Base-by-base conservation (phyloP, 1,140 invertebrate genomes). In the Acromyrmex heyeri region DNA sequence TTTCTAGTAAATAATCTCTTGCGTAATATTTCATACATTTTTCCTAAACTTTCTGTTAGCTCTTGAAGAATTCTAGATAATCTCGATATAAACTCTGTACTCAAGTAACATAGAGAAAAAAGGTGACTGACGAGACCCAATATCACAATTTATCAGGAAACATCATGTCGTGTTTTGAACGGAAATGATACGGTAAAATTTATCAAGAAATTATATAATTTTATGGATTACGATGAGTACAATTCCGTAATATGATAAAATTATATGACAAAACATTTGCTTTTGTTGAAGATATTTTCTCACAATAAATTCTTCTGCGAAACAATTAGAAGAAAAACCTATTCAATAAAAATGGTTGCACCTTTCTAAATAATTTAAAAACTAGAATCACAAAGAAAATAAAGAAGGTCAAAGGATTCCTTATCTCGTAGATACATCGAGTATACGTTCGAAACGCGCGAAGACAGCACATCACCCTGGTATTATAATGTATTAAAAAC, bases 401-500 rank as follows among this genome's bases (percentile, higher is more conserved):
- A 7, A 10, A 10, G 7, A 73, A 61, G 53, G 24, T 61, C 50
- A 73, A 82, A 82, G 38, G n/a, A 27, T 24, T 73, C 21, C 38
- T 79, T 44, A 70, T 59, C 69, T 75, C 14, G 4, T 34, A 61
- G 18, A 24, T 44, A 57, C 21, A 34, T 70, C 48, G 62, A n/a
- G 24, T 48, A 44, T 24, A 24, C 24, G 24, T 27, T 81, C 4
- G 27, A 83, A 75, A 83, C 12, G 4, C 24, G 14, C 7, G 16
- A 24, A n/a, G 64, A 70, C n/a, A 72, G 7, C 67, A 50, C 24
- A 61, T 30, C 16, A 75, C 2, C 8, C 55, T 1, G 57, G 10
- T 64, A 83, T 83, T 83, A 75, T 62, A 75, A 75, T 61, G 57
- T 62, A 75, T 27, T 59, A 83, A 83, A 83, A 83, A 83, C 79